Evolutionary conservation across 2,888 invertebrate species (phyloP), one percentile per base, ranked within the genome.

Genomic region (Omphaloscelis lunosa): DNA sequence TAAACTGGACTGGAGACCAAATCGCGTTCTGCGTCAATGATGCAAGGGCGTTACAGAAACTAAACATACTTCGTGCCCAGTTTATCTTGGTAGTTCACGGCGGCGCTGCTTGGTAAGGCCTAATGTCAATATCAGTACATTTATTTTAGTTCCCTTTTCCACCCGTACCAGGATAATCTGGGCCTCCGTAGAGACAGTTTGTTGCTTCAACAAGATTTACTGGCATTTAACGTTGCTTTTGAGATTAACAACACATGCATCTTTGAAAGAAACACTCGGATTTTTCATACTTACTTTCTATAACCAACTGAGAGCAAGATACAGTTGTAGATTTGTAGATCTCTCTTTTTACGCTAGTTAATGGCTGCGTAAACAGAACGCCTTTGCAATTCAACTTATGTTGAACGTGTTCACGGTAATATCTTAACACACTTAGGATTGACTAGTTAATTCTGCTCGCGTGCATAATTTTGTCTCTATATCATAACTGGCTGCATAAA

Each of bases 281-380:
- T 79, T 72, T 82, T 79, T 75, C 66, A 74, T 79, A 87, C 83
- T 80, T 87, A 87, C 88, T 86, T 87, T 87, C 86, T 87, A 75
- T 75, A 58, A 29, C 56, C n/a, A 51, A 56, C 62, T 67, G 66
- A 62, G 72, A 61, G 69, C 51, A 59, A 77, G 68, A 65, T 59
- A 63, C 53, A 61, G 53, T 72, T 68, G 72, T 75, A 70, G 66
- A 87, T 87, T 72, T 68, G 72, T 75, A 70, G 66, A 87, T 87
- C 86, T 87, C 83, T 86, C 86, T 86, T 85, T 86, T 82, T 78
- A 78, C 75, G 72, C 75, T 75, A 75, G 72, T 67, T 77, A 65
- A 68, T 69, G 65, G 66, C 68, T 77, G 76, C 62, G 77, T 87
- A 80, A 82, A 87, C 83, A 83, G 67, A 78, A 76, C 79, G 67